These are phyloP conservation scores for Astur gentilis DNA, from an alignment of 2,113 vertebrate genomes.

Conservation along the genomic window DNA sequence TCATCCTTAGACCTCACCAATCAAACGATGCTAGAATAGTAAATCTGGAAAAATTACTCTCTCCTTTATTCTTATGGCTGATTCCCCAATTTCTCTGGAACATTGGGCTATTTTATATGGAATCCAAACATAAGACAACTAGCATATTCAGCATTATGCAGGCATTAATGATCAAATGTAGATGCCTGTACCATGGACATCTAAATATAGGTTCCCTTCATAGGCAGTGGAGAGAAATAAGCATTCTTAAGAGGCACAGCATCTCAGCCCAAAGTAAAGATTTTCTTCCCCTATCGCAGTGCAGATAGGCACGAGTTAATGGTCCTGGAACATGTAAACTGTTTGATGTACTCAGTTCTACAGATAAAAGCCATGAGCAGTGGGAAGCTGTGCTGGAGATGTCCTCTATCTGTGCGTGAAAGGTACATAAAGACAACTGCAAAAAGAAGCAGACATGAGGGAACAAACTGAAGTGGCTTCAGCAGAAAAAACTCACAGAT, in stretches of 20 bases:
- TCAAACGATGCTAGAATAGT: neutral
- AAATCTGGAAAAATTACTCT: neutral
- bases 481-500: neutral
- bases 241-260: neutral
- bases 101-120: neutral
- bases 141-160: neutral
- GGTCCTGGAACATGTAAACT: neutral
- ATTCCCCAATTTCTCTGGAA: neutral
- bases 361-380: neutral
- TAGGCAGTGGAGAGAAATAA: neutral
- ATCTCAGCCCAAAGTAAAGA: neutral
- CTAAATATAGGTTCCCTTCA: neutral
- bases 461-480: neutral
- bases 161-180: neutral
- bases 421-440: neutral
- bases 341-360: neutral
- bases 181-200: fast-evolving
- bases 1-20: neutral
- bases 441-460: neutral
- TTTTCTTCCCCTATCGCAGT: neutral
- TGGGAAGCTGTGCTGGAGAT: neutral
- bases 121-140: neutral
- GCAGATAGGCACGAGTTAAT: neutral
- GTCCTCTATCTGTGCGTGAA: neutral
- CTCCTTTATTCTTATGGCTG: neutral